Evolutionary conservation across 2,888 invertebrate species (phyloP), one percentile per base, ranked within the genome.

Genomic region (Anodontia alba): DNA sequence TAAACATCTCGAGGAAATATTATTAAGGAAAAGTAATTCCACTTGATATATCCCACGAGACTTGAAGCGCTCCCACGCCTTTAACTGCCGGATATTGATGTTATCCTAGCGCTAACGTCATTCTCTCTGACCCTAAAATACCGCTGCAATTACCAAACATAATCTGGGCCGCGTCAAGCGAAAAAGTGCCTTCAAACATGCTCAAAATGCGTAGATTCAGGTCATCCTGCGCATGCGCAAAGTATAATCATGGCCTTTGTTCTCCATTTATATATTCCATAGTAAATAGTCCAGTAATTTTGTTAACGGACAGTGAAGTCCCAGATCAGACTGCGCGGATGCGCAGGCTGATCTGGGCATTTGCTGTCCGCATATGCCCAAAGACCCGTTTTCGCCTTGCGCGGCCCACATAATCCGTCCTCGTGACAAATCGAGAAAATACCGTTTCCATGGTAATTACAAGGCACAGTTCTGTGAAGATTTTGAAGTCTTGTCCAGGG

Each of bases 381-480:
- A n/a, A n/a, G n/a, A n/a, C n/a, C n/a, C n/a, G n/a, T n/a, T n/a
- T n/a, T n/a, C n/a, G n/a, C n/a, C n/a, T n/a, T n/a, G n/a, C n/a
- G n/a, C n/a, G n/a, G n/a, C n/a, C n/a, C n/a, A n/a, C n/a, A n/a
- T n/a, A n/a, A n/a, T n/a, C n/a, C n/a, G 23, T 57, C 26, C 20
- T 20, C 29, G 57, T 57, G 57, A 57, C 57, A 57, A 57, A 57
- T 29, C 23, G 26, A 57, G 57, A 62, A 7, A 62, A 62, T n/a
- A 33, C 20, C 33, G 62, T 62, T 62, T 33, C 62, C 62, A 62
- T 62, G 23, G 33, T 62, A 33, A 57, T 57, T 57, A 57, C 29
- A 57, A 10, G 26, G 29, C 57, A 57, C 57, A 23, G 57, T 57
- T 7, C 26, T 26, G 20, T 26, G 15, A 57, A 57, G 57, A 7